Percentiles rank a stretch among this genome's conserved stretches.
Conservation (phyloP, 53 echinoderm and acorn worm species). For the Hippasteria phrygiana region DNA sequence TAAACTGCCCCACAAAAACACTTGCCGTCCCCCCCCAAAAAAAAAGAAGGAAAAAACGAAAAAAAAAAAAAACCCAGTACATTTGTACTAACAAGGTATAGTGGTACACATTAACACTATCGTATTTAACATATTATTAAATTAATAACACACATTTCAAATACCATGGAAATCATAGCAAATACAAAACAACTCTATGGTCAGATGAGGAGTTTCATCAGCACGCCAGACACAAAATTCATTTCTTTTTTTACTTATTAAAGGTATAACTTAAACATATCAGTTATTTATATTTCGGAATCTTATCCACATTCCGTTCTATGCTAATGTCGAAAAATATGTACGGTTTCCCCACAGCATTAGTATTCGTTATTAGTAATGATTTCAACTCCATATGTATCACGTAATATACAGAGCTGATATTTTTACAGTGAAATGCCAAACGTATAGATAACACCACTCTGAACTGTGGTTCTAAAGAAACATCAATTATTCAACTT, state of each 20-base stretch:
- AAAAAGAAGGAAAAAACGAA: background rate
- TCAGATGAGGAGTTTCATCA: background rate
- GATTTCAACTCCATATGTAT: constrained; percentile 42
- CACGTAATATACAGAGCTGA: constrained; percentile 58
- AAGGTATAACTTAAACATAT: constrained; percentile 48
- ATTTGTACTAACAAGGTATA: constrained; percentile 1
- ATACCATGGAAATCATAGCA: constrained; percentile 12
- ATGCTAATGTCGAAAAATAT: constrained; percentile 31
- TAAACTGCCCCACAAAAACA: no score
- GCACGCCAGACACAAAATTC: constrained; percentile 26
- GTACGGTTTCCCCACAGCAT: constrained; percentile 27
- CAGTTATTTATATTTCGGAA: background rate
- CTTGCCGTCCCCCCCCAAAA: no score
- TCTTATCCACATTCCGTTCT: constrained; percentile 12
- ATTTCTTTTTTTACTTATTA: background rate
- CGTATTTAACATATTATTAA: background rate
- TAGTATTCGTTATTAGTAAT: constrained; percentile 32
- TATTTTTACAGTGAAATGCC: constrained; percentile 62
- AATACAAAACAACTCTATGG: constrained; percentile 4
- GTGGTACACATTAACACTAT: background rate
- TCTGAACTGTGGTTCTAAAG: constrained; percentile 24
- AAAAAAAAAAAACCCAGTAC: background rate
- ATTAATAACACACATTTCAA: constrained; percentile 13
- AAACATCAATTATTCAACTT: no score
- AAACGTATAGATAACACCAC: constrained; percentile 54